Conservation (phyloP, 2,113 vertebrate genomes). For the Platichthys flesus region DNA sequence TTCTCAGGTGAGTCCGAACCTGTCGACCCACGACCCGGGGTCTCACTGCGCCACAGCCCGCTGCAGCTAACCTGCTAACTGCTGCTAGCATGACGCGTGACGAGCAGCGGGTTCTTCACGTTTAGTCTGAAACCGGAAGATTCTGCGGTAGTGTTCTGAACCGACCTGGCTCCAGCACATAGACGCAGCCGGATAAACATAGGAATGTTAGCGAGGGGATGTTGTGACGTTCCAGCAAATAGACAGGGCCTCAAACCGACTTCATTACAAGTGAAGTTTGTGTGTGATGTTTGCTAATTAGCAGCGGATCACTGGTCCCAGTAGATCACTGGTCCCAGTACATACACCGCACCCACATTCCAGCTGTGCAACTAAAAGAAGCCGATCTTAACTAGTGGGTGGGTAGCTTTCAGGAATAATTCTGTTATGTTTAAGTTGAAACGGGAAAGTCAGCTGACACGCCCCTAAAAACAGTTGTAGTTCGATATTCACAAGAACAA, state of each 20-base stretch:
- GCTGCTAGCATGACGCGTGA: not conserved
- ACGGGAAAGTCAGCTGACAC: not conserved
- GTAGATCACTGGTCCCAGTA: no score
- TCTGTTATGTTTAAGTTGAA: not conserved
- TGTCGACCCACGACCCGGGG: not conserved
- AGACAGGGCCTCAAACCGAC: not conserved
- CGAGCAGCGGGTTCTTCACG: not conserved
- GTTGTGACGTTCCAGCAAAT: not conserved
- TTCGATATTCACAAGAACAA: not conserved
- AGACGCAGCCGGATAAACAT: not conserved
- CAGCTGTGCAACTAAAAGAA: no score
- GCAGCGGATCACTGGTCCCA: no score
- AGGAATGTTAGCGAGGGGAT: no score
- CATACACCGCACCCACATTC: no score
- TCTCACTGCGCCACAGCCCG: fast-evolving
- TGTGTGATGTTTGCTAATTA: no score
- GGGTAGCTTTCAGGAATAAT: no score
- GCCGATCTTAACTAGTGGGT: no score
- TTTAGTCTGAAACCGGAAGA: no score
- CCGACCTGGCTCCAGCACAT: not conserved
- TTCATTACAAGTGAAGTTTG: no score
- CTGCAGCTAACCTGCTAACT: not conserved
- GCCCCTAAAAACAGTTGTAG: not conserved
- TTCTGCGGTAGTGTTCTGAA: not conserved
- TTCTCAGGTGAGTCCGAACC: conserved; percentile 44